Percentiles rank a stretch among this genome's conserved stretches.
Conservation (phyloP, 2,113 vertebrate species). For the Sinocyclocheilus rhinocerous region DNA sequence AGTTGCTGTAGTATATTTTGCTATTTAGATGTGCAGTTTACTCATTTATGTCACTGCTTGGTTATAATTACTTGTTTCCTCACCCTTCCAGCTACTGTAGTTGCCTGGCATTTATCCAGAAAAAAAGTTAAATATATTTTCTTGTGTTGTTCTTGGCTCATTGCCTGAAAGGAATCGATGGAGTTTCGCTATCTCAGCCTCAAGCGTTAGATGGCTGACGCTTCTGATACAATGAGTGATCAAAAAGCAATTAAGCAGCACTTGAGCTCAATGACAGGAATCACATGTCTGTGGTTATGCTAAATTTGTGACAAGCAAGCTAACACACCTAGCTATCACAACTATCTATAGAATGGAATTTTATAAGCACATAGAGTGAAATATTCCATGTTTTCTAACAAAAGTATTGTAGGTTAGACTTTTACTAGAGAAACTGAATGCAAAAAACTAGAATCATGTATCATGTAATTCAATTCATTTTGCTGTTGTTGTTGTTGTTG, state of each 20-base stretch:
- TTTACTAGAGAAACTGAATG: not conserved
- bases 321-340: too few species aligned
- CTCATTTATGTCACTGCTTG: not conserved
- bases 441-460: not conserved
- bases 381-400: not conserved
- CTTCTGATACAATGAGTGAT: constrained; percentile 38
- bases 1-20: not conserved
- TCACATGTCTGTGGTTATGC: not conserved
- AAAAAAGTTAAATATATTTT: constrained; percentile 5
- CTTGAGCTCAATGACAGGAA: constrained; percentile 39
- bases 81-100: not conserved
- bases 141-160: constrained; percentile 24
- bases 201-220: constrained; percentile 22
- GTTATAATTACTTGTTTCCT: not conserved
- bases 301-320: constrained; percentile 42
- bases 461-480: not conserved
- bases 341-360: too few species aligned
- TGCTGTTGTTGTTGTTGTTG: not conserved
- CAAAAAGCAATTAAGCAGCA: constrained; percentile 52
- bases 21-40: not conserved
- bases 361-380: too few species aligned
- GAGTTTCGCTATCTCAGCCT: constrained; percentile 35
- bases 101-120: not conserved
- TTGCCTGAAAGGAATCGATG: constrained; percentile 48
- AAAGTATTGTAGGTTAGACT: not conserved